A percentile compares a stretch with the other conserved stretches of the same genome.
These are phyloP conservation scores for Actinia tenebrosa DNA, from an alignment of 64 coral and sea anemone genomes.

Conservation along the genomic window DNA sequence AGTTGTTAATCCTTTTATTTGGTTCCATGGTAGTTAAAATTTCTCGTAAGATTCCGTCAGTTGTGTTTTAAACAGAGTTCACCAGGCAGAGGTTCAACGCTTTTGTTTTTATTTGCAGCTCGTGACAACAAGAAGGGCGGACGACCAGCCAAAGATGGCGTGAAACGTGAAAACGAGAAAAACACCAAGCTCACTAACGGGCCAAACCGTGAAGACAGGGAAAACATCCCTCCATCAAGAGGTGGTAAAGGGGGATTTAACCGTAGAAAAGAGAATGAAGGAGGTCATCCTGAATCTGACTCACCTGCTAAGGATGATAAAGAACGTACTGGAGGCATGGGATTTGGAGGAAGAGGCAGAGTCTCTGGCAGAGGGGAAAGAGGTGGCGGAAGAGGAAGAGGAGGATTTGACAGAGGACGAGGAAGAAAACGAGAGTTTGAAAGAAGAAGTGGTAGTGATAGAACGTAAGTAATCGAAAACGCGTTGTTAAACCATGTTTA, in stretches of 20 bases:
- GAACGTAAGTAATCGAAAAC: slow-evolving; percentile 70
- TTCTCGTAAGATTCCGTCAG: neutral
- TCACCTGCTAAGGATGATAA: slow-evolving; percentile 80
- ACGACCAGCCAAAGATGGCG: slow-evolving; percentile 32
- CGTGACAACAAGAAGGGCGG: slow-evolving; percentile 29
- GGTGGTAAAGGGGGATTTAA: slow-evolving; percentile 54
- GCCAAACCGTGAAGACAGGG: slow-evolving; percentile 36
- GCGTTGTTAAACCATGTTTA: neutral
- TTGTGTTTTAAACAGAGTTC: neutral
- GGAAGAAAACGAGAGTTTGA: slow-evolving; percentile 84
- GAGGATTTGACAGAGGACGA: slow-evolving; percentile 60
- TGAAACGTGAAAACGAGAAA: slow-evolving; percentile 60
- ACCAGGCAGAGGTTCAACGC: neutral
- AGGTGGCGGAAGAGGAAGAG: slow-evolving; percentile 52
- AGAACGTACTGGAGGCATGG: slow-evolving; percentile 48
- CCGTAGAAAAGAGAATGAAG: slow-evolving; percentile 43
- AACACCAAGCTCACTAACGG: slow-evolving; percentile 51
- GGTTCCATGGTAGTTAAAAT: neutral
- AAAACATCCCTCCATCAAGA: slow-evolving; percentile 34
- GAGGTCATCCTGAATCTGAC: slow-evolving; percentile 17
- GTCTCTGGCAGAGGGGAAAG: slow-evolving; percentile 47
- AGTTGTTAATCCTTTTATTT: neutral
- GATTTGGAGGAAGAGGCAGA: slow-evolving; percentile 64
- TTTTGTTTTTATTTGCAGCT: slow-evolving; percentile 12
- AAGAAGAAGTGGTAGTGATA: slow-evolving; percentile 84